Percentiles rank a stretch among this genome's conserved stretches.
These are phyloP conservation scores for Volucella zonaria DNA, from an alignment of 2,888 invertebrate species.

Conservation along the genomic window DNA sequence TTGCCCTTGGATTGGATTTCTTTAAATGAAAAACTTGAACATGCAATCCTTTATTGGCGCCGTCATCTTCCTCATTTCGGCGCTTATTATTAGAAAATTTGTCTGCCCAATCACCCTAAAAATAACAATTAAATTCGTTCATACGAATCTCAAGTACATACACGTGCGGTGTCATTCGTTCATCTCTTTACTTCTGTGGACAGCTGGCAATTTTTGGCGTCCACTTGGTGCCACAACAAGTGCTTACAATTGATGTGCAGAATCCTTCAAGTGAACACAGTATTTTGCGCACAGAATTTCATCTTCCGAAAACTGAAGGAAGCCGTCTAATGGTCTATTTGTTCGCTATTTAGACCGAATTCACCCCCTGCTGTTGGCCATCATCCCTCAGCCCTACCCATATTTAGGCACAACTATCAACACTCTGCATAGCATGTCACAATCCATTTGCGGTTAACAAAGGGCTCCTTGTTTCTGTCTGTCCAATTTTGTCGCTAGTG, in stretches of 20 bases:
- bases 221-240: conserved; percentile 18
- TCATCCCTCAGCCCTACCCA: conserved; percentile 4
- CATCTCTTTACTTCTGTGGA: not conserved
- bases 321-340: conserved; percentile 17
- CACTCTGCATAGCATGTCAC: conserved; percentile 47
- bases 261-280: conserved; percentile 26
- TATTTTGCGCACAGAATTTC: conserved; percentile 35
- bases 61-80: too few species aligned
- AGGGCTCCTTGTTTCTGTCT: conserved; percentile 49
- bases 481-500: conserved; percentile 17
- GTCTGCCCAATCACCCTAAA: too few species aligned
- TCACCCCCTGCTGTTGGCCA: not conserved
- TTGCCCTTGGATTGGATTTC: too few species aligned
- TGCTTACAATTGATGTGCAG: conserved; percentile 19
- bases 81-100: too few species aligned
- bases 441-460: conserved; percentile 62
- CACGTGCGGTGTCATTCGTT: not conserved
- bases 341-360: conserved; percentile 1
- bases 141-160: not conserved
- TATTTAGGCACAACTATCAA: conserved; percentile 15
- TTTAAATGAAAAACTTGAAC: too few species aligned
- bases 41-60: too few species aligned
- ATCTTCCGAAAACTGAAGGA: conserved; percentile 32
- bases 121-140: not conserved
- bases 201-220: conserved; percentile 3